These are phyloP conservation scores for Poeciliopsis paucimaculata DNA, from an alignment of 2,797 vertebrate species.

Conservation along the genomic window DNA sequence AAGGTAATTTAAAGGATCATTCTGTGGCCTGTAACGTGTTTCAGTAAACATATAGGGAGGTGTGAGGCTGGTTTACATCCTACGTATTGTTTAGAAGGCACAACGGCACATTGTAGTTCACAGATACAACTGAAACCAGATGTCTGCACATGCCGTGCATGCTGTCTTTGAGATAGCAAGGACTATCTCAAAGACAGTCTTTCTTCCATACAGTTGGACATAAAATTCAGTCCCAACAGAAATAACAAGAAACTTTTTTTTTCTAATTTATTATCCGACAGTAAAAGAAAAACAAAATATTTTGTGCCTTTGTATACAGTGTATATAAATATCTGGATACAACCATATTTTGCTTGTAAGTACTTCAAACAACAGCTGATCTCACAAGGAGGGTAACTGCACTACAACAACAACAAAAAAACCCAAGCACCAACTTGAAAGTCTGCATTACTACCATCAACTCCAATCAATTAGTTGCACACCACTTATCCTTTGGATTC, in stretches of 20 bases:
- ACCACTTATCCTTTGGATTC: conserved; percentile 30
- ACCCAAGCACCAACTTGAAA: conserved; percentile 2
- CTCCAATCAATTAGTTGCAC: conserved; percentile 39
- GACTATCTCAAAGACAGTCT: background rate
- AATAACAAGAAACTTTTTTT: background rate
- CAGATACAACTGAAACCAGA: background rate
- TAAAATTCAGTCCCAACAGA: background rate
- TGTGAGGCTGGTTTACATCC: conserved; percentile 38
- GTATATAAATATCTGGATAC: background rate
- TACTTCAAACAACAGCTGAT: conserved; percentile 22
- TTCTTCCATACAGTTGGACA: background rate
- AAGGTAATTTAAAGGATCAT: conserved; percentile 38
- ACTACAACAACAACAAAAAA: conserved; percentile 10
- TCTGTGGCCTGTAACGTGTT: conserved; percentile 28
- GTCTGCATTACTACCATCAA: conserved; percentile 13
- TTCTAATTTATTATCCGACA: background rate
- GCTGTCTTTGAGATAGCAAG: too few species aligned
- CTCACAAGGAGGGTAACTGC: conserved; percentile 20
- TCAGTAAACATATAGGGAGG: conserved; percentile 37
- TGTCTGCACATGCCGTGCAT: background rate
- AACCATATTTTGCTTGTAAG: conserved; percentile 14
- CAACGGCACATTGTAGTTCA: conserved; percentile 26
- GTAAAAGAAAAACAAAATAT: background rate
- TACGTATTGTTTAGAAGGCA: conserved; percentile 42
- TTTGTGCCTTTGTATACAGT: background rate